phyloP scores from a whole-genome alignment of 2,888 invertebrate species.

The Drosophila nigricruria region DNA sequence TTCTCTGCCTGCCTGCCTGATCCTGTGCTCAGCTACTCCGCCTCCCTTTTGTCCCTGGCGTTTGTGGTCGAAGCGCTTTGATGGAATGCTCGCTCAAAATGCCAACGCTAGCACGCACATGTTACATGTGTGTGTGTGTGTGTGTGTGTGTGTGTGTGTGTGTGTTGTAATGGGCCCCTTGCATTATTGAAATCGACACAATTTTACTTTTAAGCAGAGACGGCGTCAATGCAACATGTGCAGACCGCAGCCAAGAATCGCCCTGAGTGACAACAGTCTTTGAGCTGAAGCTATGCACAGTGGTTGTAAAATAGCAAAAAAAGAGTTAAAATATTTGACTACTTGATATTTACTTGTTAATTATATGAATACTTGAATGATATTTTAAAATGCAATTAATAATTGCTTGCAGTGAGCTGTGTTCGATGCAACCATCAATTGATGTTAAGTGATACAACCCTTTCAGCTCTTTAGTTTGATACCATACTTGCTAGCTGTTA shows the following conservation, averaged over 20 bases:
- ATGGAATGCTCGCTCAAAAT: slow-evolving; percentile 75
- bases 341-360: not conserved
- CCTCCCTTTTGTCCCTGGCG: slow-evolving; percentile 43
- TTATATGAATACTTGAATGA: not conserved
- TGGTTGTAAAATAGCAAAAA: slow-evolving; percentile 3
- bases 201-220: slow-evolving; percentile 77
- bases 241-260: slow-evolving; percentile 48
- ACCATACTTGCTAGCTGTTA: too few species aligned
- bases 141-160: slow-evolving; percentile 33
- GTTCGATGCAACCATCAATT: too few species aligned
- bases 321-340: not conserved
- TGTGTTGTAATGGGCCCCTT: slow-evolving; percentile 71
- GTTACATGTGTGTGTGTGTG: slow-evolving; percentile 15
- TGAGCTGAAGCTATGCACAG: slow-evolving; percentile 33
- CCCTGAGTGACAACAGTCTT: slow-evolving; percentile 64
- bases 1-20: slow-evolving; percentile 11
- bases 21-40: slow-evolving; percentile 12
- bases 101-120: slow-evolving; percentile 71
- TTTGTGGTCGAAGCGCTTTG: slow-evolving; percentile 71
- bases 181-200: slow-evolving; percentile 81
- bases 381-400: too few species aligned
- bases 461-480: too few species aligned
- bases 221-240: slow-evolving; percentile 62
- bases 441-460: too few species aligned
- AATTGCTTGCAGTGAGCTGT: too few species aligned